Conservation (phyloP, 2,888 invertebrate species). For the Lacanobia oleracea region DNA sequence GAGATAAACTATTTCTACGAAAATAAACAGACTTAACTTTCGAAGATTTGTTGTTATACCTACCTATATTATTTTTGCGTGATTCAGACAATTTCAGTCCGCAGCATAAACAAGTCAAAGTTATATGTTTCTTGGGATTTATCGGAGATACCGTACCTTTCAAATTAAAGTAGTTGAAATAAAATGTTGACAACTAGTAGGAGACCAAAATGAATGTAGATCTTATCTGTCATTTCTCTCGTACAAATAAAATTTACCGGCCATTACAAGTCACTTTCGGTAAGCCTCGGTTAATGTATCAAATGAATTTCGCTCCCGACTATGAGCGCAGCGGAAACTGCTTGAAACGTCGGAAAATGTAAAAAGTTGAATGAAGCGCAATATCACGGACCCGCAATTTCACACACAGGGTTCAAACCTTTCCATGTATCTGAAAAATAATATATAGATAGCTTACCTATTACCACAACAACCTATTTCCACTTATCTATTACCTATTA, state of each 20-base stretch:
- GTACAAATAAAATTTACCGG: background rate
- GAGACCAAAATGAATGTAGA: background rate
- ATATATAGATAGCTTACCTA: background rate
- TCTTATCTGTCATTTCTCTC: background rate
- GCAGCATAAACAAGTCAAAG: background rate
- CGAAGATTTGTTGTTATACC: slow-evolving; percentile 3
- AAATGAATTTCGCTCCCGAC: slow-evolving; percentile 32
- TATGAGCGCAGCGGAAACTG: slow-evolving; percentile 22
- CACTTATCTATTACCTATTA: background rate
- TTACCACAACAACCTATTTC: too few relatives aligned
- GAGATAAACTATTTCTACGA: slow-evolving; percentile 32
- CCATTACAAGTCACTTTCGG: slow-evolving; percentile 20
- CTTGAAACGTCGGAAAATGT: slow-evolving; percentile 42
- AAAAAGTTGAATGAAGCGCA: slow-evolving; percentile 50
- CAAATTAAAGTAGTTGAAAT: background rate
- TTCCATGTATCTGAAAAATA: background rate
- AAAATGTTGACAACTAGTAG: background rate
- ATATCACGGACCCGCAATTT: slow-evolving; percentile 41
- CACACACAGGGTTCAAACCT: slow-evolving; percentile 27
- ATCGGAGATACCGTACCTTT: background rate
- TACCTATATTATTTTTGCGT: background rate
- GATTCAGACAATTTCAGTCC: background rate
- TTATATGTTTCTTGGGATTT: background rate
- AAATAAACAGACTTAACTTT: slow-evolving; percentile 28
- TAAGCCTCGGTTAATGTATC: slow-evolving; percentile 18